Evolutionary conservation across 2,113 vertebrate genomes (phyloP), one percentile per base, ranked within the genome.

Genomic region (Solea senegalensis): DNA sequence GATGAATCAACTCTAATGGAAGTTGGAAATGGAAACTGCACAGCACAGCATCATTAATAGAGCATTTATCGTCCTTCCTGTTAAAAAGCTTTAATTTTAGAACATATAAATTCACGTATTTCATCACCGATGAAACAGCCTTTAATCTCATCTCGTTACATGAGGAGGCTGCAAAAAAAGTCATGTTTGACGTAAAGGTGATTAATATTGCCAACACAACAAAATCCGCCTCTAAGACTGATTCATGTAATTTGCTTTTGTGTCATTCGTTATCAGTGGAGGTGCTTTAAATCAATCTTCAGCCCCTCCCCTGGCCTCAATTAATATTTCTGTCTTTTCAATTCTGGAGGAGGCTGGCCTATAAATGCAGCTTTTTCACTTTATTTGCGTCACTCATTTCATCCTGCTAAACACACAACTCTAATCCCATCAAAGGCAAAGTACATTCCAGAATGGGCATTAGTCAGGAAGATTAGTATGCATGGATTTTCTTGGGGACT

Each of bases 371-470:
- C 80, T 82, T 84, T 90, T 86, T 79, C 81, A 78, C 73, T 90
- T 90, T 85, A 62, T 77, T n/a, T 78, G 78, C 77, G 81, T 62
- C 76, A 65, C 76, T 69, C 40, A 3, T 84, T 86, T 86, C 72
- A 80, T 86, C 86, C 74, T 27, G 21, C 70, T 87, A 80, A 88
- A 88, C 84, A 86, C 83, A 90, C 83, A 86, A 83, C 74, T 80
- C 69, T 91, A 91, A 92, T 91, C 87, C 85, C 71, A 82, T 90
- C 77, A 87, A 85, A 89, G 71, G 50, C 74, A 52, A 73, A 62
- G 73, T 81, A 76, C 85, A 81, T 88, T 86, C 82, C 86, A 88
- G 82, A 81, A 86, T 78, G 65, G 66, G 78, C 81, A 67, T 88
- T 80, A 86, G 76, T 58, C 65, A 57, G 58, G 11, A 51, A 69